Base-by-base conservation (phyloP, 2,888 invertebrate genomes). In the Drosophila quinaria region DNA sequence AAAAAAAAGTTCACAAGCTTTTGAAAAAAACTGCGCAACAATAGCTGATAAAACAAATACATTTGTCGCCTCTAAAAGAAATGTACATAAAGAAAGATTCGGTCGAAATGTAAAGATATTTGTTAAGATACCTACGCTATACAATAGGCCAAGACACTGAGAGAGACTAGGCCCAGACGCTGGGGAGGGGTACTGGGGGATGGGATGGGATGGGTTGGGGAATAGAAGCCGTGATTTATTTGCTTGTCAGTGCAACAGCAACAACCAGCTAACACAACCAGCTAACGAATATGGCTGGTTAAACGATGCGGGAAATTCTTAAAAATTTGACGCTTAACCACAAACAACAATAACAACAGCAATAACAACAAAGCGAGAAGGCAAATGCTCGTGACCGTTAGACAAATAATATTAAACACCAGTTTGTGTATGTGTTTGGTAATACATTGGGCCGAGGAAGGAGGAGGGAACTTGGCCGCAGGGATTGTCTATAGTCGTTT, bases 11-110 rank as follows among this genome's bases (percentile, higher is more conserved):
- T 80, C 77, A 77, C 80, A 83, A 83, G 78, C 87, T 77, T 85
- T 82, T 75, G 41, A 50, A 58, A 70, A 64, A 52, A 74, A 70
- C 74, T 59, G 75, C 60, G 75, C 78, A 78, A 78, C 78, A 84
- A 84, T 87, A 84, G 83, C 88, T 87, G 83, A 84, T 84, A 87
- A 84, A 84, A 84, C 88, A 84, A 84, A 84, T 84, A 84, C 83
- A 84, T 84, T 84, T 84, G 88, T 87, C 88, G 88, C 83, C 83
- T 83, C 79, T 68, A 59, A 78, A 78, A 78, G 76, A 78, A 77
- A 77, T 77, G 76, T 78, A 77, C 76, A 76, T 78, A 76, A 76
- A 74, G 66, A 55, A 74, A 77, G 76, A 77, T 83, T 80, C 72
- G 75, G 81, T 74, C 75, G 74, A 81, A 84, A 85, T 81, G 87